Base-by-base conservation (phyloP, 2,113 vertebrate genomes). In the Myodes glareolus region DNA sequence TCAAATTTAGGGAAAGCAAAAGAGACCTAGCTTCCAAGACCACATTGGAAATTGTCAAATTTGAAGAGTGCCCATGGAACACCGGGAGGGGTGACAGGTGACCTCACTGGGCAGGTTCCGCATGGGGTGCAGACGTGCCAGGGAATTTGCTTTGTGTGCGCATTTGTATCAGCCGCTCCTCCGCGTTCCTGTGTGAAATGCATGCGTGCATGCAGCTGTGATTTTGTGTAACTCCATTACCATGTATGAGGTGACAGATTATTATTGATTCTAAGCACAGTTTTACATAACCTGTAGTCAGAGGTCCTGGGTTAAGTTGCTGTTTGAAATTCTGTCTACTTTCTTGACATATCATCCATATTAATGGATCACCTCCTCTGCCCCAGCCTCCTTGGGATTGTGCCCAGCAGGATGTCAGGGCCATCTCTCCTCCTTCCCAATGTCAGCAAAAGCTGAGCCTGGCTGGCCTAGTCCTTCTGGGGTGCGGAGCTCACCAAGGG, bases 251-350 rank as follows among this genome's bases (percentile, higher is more conserved):
- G 87, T 77, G 72, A 87, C 21, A 91, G 94, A n/a, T 87, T 87
- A 93, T 80, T 97, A 81, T 87, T 31, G 33, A 94, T 96, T 97
- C 93, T 84, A 77, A 91, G 93, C 91, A 96, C 82, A 78, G 29
- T 96, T 95, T 95, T 75, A 87, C 29, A 91, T 92, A 80, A 55
- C 95, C 95, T 84, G 89, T 70, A 70, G 81, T 92, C 91, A 94
- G 87, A 94, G 89, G 92, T 94, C 92, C 63, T 80, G 65, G 91
- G 95, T 91, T 93, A 94, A 96, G 82, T 91, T 96, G 86, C 95
- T 84, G 27, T 97, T 97, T 97, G 94, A 96, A 97, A 98, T 97
- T 97, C 91, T 88, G 88, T 92, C 96, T 91, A 70, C 73, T 96
- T 78, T 97, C 91, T 96, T 76, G 84, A 96, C 86, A 78, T 87